Base-by-base conservation (phyloP, 2,797 vertebrate genomes). In the Anguilla pacifica region DNA sequence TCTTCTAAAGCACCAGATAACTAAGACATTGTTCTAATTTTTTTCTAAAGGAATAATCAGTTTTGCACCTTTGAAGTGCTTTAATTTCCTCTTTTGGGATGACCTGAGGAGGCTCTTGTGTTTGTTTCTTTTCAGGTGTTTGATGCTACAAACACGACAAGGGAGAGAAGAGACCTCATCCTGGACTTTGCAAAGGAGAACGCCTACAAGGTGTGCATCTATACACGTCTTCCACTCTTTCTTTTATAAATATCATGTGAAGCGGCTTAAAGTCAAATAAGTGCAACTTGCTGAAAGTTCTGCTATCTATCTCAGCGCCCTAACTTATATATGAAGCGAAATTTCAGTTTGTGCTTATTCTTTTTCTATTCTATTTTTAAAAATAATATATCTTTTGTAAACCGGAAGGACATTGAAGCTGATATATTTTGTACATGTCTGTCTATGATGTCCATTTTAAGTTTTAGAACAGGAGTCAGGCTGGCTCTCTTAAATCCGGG, bases 61-160 rank as follows among this genome's bases (percentile, higher is more conserved):
- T 9, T 67, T n/a, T 67, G 59, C 15, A 17, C 59, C 11, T 61
- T 61, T 61, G 59, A 61, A 17, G 3, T 19, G 59, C 64, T 70
- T 70, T 70, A 10, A 19, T 74, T 74, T 31, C 70, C 28, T n/a
- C 61, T 35, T 74, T 13, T 35, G 31, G 0, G 13, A 67, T 67
- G 70, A 74, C 70, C 70, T 74, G 28, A 74, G 28, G n/a, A 74
- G 70, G 28, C 25, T 43, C 3, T 43, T 82, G 1, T 82, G 19
- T 49, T 86, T 61, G 77, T 0, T 6, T 59, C 83, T 88, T 25
- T 89, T 51, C 86, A 99, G 98, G 98, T 99, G 86, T 99, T 99
- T 88, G 98, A 99, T 93, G 98, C 98, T 1, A 99, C 98, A 90
- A 99, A 99, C 94, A 99, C 98, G 15, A 99, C 98, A 25, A 96